Percentiles rank a stretch among this genome's conserved stretches.
phyloP scores from a whole-genome alignment of 2,797 vertebrate species.

The Aselliscus stoliczkanus region DNA sequence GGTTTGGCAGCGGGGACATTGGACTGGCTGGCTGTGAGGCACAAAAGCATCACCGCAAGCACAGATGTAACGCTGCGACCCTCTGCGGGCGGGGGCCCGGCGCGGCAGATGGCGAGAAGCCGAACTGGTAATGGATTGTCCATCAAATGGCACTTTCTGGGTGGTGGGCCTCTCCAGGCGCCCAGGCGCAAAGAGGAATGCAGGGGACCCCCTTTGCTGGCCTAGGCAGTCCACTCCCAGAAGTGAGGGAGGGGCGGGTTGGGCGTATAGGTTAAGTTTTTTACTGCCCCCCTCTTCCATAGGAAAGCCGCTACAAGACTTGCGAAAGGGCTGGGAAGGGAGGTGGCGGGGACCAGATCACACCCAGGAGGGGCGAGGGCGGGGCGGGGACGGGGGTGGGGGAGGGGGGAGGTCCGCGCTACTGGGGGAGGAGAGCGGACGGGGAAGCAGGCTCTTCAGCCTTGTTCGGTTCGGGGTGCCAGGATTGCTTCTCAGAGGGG shows the following conservation, averaged over 20 bases:
- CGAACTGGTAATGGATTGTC: slow-evolving; percentile 37
- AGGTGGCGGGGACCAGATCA: background rate
- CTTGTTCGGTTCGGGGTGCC: background rate
- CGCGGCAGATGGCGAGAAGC: slow-evolving; percentile 70
- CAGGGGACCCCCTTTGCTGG: background rate
- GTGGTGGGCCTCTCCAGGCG: background rate
- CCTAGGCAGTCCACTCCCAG: background rate
- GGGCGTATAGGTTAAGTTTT: background rate
- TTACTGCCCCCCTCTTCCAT: background rate
- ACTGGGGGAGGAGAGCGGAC: background rate
- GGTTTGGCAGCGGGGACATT: background rate
- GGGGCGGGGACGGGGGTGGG: too few relatives aligned
- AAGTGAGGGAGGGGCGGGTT: background rate
- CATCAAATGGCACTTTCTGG: slow-evolving; percentile 55
- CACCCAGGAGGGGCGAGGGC: background rate
- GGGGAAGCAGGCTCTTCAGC: background rate
- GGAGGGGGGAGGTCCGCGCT: accelerated
- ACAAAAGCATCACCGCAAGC: slow-evolving; percentile 56
- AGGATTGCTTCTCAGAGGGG: background rate
- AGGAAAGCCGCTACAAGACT: background rate
- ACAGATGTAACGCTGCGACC: slow-evolving; percentile 59
- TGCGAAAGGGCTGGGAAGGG: background rate
- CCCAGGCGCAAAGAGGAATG: background rate
- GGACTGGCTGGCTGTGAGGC: slow-evolving; percentile 28
- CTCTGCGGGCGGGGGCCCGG: slow-evolving; percentile 50